Base-by-base conservation (phyloP, 2,113 vertebrate species). In the Neogale vison region DNA sequence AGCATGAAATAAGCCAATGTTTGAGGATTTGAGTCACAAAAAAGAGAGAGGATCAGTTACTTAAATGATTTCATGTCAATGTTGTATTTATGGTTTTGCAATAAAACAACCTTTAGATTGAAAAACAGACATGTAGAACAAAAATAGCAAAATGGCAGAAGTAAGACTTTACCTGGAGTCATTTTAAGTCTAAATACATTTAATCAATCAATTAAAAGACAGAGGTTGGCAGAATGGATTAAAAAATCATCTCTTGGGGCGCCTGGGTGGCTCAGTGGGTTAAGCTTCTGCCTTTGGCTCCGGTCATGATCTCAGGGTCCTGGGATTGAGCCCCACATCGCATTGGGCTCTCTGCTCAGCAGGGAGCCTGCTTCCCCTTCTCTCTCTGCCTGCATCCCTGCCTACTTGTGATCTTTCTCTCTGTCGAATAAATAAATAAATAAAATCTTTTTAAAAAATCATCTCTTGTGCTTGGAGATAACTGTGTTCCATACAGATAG, bases 71-170 rank as follows among this genome's bases (percentile, higher is more conserved):
- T 98, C 99, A 98, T 99, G 98, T 99, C 98, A 98, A 98, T 99
- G 98, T 98, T 99, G 99, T 99, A 99, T 99, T 99, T 99, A 99
- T 99, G 99, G 98, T 99, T 99, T 99, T 99, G 98, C 98, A 99
- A 99, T 99, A 99, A 99, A 99, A 99, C 95, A 7, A 97, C 97
- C 98, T 98, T 99, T 98, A 98, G 98, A 15, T 52, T 52, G 50
- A 52, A 52, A 52, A 52, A 52, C 50, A 67, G 29, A 79, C 36
- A 77, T 63, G 24, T 24, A 52, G 26, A n/a, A 79, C 21, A 55
- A 29, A 87, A 93, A 55, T 45, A 67, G 29, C 9, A 79, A 93
- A 52, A 67, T 87, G 84, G 42, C 50, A n/a, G 20, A 45, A 24
- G 9, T 61, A 82, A 82, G 34, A 52, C 34, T n/a, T 77, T 90